Evolutionary conservation across 1,140 invertebrate genomes (phyloP).

Genomic region (Apis laboriosa): DNA sequence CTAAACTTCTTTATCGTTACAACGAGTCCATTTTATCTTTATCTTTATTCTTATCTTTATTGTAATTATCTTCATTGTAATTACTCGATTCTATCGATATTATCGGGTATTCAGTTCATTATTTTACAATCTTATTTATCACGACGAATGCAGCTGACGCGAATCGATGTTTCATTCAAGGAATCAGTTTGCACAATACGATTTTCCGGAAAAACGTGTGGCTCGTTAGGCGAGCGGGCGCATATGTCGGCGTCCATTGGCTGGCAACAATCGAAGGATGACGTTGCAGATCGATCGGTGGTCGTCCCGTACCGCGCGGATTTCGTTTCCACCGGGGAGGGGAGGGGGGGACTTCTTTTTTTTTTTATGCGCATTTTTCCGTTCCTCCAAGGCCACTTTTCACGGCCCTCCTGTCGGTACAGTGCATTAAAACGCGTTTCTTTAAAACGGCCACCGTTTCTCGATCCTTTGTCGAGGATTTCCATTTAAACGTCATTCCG

Average conservation of each 20-base stretch:
- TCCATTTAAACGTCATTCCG: conserved; percentile 50
- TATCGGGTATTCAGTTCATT: neutral
- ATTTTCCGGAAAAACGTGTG: conserved; percentile 34
- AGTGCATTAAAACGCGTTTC: conserved; percentile 57
- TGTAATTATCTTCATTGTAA: no score
- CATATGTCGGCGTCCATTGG: conserved; percentile 19
- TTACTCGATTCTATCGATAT: neutral
- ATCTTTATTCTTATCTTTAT: no score
- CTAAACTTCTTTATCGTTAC: no score
- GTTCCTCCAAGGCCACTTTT: conserved; percentile 8
- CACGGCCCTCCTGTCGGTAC: conserved; percentile 4
- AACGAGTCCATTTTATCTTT: no score
- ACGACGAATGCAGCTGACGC: neutral
- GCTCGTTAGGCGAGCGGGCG: conserved; percentile 23
- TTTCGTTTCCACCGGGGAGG: conserved; percentile 37
- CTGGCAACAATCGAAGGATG: conserved; percentile 17
- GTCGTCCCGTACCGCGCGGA: conserved; percentile 8
- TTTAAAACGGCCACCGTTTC: conserved; percentile 27
- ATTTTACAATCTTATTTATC: neutral
- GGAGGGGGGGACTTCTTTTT: neutral
- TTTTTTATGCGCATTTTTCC: conserved; percentile 37
- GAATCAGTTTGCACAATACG: neutral
- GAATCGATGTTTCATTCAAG: neutral
- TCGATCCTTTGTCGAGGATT: conserved; percentile 41
- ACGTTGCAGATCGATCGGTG: conserved; percentile 52